Evolutionary conservation across 1,140 invertebrate genomes (phyloP).

Genomic region (Pachyrhynchus sulphureomaculatus): DNA sequence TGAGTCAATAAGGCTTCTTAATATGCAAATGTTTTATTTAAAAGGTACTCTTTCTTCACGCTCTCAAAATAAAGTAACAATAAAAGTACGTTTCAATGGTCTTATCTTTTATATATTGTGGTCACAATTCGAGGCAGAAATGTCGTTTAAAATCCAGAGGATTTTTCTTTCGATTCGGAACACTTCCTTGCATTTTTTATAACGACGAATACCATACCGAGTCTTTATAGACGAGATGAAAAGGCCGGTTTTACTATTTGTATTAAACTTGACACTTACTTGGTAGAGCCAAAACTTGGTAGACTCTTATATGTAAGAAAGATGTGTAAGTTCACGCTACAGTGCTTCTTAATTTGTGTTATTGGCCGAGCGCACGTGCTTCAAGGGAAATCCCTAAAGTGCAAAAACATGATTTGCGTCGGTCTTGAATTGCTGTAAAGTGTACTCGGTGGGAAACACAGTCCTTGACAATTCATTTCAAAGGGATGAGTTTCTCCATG

Average conservation of each 20-base stretch:
- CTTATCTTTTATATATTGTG: slow-evolving; percentile 6
- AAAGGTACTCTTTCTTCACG: not conserved
- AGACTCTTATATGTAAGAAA: too few relatives aligned
- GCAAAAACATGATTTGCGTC: too few relatives aligned
- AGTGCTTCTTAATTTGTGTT: too few relatives aligned
- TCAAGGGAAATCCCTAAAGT: too few relatives aligned
- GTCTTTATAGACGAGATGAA: not conserved
- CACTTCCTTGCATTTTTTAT: slow-evolving; percentile 6
- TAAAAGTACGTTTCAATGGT: not conserved
- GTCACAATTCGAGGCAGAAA: slow-evolving; percentile 1
- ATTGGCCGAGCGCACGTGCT: too few relatives aligned
- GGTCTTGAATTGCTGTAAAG: too few relatives aligned
- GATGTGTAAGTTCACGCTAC: too few relatives aligned
- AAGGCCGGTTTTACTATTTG: not conserved
- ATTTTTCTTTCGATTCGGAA: not conserved
- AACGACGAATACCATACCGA: not conserved
- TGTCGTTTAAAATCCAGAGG: not conserved
- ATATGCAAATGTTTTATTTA: slow-evolving; percentile 12
- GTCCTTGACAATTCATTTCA: too few relatives aligned
- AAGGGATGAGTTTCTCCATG: too few relatives aligned
- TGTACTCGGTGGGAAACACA: too few relatives aligned
- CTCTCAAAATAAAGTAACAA: slow-evolving; percentile 2
- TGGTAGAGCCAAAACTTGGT: not conserved
- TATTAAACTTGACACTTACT: not conserved
- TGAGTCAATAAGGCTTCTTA: too few relatives aligned